phyloP scores from a whole-genome alignment of 2,113 vertebrate genomes.

The Vidua macroura region DNA sequence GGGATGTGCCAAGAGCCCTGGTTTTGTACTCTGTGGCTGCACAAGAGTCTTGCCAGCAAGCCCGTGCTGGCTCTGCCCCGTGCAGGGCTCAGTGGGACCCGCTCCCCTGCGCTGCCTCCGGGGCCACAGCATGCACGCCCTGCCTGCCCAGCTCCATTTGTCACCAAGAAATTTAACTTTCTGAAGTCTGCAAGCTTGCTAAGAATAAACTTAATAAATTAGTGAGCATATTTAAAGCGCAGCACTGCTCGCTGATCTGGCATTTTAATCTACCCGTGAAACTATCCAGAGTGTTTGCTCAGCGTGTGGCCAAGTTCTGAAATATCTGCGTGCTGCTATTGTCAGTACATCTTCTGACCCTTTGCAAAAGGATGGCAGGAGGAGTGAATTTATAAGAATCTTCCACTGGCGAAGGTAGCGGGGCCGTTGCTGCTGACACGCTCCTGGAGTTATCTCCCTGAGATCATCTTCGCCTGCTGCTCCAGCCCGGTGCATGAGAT shows the following conservation, averaged over 20 bases:
- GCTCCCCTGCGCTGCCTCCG: not conserved
- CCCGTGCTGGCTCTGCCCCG: not conserved
- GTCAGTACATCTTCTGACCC: constrained; percentile 71
- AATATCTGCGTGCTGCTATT: constrained; percentile 69
- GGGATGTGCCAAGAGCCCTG: not conserved
- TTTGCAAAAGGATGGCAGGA: constrained; percentile 61
- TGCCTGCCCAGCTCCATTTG: constrained; percentile 28
- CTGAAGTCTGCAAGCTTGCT: constrained; percentile 62
- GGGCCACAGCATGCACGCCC: not conserved
- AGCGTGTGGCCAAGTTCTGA: constrained; percentile 74
- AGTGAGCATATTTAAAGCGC: constrained; percentile 61
- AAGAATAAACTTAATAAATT: constrained; percentile 72
- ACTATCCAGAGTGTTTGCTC: constrained; percentile 71
- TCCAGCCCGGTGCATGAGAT: not conserved
- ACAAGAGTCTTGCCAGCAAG: not conserved
- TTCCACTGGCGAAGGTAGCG: constrained; percentile 59
- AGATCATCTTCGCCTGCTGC: constrained; percentile 37
- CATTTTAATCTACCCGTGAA: constrained; percentile 70
- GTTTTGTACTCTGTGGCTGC: not conserved
- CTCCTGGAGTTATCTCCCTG: constrained; percentile 45
- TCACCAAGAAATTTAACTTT: constrained; percentile 67
- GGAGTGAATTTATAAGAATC: constrained; percentile 69
- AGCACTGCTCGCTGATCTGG: constrained; percentile 52
- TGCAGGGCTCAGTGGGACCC: not conserved
- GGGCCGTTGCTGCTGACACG: constrained; percentile 22